A percentile compares a stretch with the other conserved stretches of the same genome.
These are phyloP conservation scores for Penaeus vannamei DNA, from an alignment of 1,140 invertebrate species.

Conservation along the genomic window DNA sequence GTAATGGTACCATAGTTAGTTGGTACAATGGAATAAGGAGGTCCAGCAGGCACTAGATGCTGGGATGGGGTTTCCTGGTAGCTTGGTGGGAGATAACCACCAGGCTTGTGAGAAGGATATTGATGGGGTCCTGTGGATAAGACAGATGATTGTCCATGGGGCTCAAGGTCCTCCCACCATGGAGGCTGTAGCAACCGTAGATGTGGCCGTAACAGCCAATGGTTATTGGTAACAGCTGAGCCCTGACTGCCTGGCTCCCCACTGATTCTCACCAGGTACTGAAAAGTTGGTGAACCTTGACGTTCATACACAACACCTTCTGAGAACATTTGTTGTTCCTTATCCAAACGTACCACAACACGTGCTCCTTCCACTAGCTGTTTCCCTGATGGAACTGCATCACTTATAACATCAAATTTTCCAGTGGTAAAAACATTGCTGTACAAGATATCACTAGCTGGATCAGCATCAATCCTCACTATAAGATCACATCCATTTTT, in stretches of 20 bases:
- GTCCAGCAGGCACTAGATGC: conserved; percentile 69
- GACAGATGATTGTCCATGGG: conserved; percentile 58
- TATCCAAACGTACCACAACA: conserved; percentile 76
- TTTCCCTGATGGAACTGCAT: conserved; percentile 88
- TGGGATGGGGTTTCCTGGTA: conserved; percentile 52
- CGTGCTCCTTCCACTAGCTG: conserved; percentile 80
- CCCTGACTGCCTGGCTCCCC: conserved; percentile 44
- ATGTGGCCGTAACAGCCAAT: conserved; percentile 86
- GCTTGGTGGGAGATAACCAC: conserved; percentile 55
- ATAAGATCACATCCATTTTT: conserved; percentile 79
- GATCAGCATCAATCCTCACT: conserved; percentile 82
- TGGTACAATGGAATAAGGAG: conserved; percentile 71
- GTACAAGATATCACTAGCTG: conserved; percentile 77
- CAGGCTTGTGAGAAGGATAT: conserved; percentile 57
- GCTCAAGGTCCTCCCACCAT: conserved; percentile 94
- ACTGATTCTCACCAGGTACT: conserved; percentile 64
- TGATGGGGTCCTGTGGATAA: conserved; percentile 55
- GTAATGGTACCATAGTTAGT: conserved; percentile 61
- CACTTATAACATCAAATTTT: conserved; percentile 91
- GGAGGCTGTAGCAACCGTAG: conserved; percentile 91
- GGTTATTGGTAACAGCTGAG: conserved; percentile 71
- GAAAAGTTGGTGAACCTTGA: conserved; percentile 45
- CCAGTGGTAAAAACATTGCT: conserved; percentile 79
- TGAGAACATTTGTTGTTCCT: conserved; percentile 81
- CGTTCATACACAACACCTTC: conserved; percentile 82